These are phyloP conservation scores for Coelinius sp. DNA, from an alignment of 2,888 invertebrate species.

Conservation along the genomic window DNA sequence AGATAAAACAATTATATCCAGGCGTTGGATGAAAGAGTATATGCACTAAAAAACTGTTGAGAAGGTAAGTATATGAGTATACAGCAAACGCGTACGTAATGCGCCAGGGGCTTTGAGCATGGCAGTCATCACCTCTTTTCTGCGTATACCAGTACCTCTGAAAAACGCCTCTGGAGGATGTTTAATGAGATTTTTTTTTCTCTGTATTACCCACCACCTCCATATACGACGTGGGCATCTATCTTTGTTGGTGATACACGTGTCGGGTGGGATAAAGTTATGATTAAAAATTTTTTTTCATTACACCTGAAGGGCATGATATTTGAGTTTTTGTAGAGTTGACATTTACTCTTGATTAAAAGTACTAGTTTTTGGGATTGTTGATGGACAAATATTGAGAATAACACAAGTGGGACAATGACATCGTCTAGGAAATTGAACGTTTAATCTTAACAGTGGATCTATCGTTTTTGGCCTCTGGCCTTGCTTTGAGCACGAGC, in stretches of 20 bases:
- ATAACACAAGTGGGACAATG: conserved; percentile 9
- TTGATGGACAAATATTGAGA: neutral
- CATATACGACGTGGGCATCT: neutral
- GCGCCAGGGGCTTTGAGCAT: conserved; percentile 28
- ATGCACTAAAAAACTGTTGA: conserved; percentile 10
- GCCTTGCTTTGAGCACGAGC: conserved; percentile 42
- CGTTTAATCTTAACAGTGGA: conserved; percentile 58
- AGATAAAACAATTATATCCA: conserved; percentile 29
- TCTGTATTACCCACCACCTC: neutral
- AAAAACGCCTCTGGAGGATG: conserved; percentile 38
- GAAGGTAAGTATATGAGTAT: conserved; percentile 25
- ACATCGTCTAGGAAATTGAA: conserved; percentile 52
- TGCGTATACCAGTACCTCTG: conserved; percentile 26
- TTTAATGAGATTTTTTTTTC: conserved; percentile 43
- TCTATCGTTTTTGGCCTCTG: conserved; percentile 52
- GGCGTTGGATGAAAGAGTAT: conserved; percentile 20
- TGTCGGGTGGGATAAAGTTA: neutral
- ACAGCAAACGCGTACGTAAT: conserved; percentile 31
- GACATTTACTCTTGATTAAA: neutral
- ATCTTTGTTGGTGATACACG: conserved; percentile 8
- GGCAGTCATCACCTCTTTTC: conserved; percentile 27
- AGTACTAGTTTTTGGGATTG: neutral
- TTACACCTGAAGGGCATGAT: too few species aligned
- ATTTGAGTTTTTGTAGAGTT: too few species aligned
- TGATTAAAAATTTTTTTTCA: too few species aligned